Conservation (phyloP, 1,140 invertebrate species). For the Lasaia peninsularis region DNA sequence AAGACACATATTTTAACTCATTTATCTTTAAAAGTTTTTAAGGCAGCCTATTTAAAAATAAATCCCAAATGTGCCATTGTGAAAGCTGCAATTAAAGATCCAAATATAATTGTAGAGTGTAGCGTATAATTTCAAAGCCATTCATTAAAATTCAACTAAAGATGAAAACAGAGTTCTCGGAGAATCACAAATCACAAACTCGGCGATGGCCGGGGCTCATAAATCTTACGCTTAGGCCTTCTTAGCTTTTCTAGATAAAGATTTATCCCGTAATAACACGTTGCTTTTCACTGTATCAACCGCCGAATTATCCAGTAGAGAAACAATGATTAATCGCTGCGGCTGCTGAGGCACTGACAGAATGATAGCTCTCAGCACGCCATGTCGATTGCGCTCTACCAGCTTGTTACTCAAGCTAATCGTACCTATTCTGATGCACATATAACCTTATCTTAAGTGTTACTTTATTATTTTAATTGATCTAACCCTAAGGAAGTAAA, state of each 20-base stretch:
- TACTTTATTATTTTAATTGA: too few relatives aligned
- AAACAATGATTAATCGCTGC: slow-evolving; percentile 66
- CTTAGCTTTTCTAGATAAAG: slow-evolving; percentile 77
- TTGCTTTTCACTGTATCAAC: slow-evolving; percentile 75
- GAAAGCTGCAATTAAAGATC: slow-evolving; percentile 66
- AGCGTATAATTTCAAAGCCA: slow-evolving; percentile 65
- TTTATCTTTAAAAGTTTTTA: too few relatives aligned
- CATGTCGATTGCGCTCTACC: slow-evolving; percentile 26
- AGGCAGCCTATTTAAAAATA: slow-evolving; percentile 17
- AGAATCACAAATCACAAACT: slow-evolving; percentile 68
- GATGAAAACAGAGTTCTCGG: slow-evolving; percentile 57
- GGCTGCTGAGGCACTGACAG: slow-evolving; percentile 61
- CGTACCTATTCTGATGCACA: too few relatives aligned
- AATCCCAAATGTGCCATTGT: slow-evolving; percentile 42
- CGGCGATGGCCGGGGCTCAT: slow-evolving; percentile 56
- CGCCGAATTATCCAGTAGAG: slow-evolving; percentile 76
- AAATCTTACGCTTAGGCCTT: slow-evolving; percentile 73
- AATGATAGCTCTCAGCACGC: slow-evolving; percentile 35
- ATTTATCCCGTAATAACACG: slow-evolving; percentile 76
- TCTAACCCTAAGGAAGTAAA: too few relatives aligned
- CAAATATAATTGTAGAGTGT: slow-evolving; percentile 56
- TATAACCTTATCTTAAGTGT: too few relatives aligned
- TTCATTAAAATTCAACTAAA: slow-evolving; percentile 74
- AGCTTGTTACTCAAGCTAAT: slow-evolving; percentile 12
- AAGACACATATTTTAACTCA: too few relatives aligned